Base-by-base conservation (phyloP, 2,888 invertebrate genomes). In the Ecliptopera silaceata region DNA sequence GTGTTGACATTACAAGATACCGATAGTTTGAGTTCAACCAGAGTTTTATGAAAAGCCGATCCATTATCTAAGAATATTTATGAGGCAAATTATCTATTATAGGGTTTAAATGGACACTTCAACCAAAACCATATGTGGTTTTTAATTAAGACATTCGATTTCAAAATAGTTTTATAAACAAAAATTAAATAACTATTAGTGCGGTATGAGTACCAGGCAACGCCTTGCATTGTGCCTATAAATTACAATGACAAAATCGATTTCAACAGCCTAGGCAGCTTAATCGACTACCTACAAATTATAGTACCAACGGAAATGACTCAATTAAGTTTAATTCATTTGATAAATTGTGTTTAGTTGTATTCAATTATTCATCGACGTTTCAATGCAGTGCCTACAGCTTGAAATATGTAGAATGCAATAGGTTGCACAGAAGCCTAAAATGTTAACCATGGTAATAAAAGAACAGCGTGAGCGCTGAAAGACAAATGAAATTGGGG, bases 1-100 rank as follows among this genome's bases (percentile, higher is more conserved):
- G 72, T 79, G 73, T 86, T 87, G 82, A 84, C 84, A 79, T 68
- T 75, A 67, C 56, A 62, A 68, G 77, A 77, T 84, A 87, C 80
- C 77, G 70, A 77, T 79, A 75, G 68, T 73, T 72, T 65, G 64
- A 75, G 68, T 80, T 74, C 75, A 76, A 82, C 72, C 77, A 59
- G 72, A 74, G 71, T 79, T 80, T 78, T 74, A 78, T 77, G 75
- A 72, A 71, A 69, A 80, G 79, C 70, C 70, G 68, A 65, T 72
- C 53, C 71, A 69, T 76, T 84, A 82, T 82, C 79, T 72, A 62
- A 48, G 63, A 76, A 78, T 79, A 79, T 80, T 82, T 80, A 82
- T 74, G 77, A 77, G 67, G 63, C 70, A 71, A 73, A 71, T 73
- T 77, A 78, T 81, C 74, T 76, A 73, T 73, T 68, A 79, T 72